Percentiles rank a stretch among this genome's conserved stretches.
phyloP scores from a whole-genome alignment of 2,113 vertebrate species.

The Eptatretus burgeri region DNA sequence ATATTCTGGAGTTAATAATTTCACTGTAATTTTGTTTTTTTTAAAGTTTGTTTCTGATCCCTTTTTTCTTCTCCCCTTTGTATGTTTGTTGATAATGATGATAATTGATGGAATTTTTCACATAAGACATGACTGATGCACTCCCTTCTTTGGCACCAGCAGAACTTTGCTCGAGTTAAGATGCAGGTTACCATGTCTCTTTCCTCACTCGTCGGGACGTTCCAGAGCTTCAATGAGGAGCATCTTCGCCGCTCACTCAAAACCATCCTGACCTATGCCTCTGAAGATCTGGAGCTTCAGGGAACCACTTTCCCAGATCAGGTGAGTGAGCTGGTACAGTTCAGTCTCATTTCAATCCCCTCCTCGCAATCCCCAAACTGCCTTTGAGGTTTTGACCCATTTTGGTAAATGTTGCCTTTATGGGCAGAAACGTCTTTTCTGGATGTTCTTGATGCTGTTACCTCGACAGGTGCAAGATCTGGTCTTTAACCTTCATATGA shows the following conservation, averaged over 20 bases:
- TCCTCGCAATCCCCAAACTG: no score
- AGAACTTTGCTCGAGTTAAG: slow-evolving; percentile 78
- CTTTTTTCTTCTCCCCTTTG: no score
- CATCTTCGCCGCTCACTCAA: slow-evolving; percentile 48
- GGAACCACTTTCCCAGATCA: slow-evolving; percentile 52
- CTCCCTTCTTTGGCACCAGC: neutral
- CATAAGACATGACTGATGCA: neutral
- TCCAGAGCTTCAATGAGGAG: slow-evolving; percentile 50
- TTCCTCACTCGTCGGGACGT: slow-evolving; percentile 47
- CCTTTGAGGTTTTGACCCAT: no score
- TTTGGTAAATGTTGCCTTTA: no score
- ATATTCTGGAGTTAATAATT: no score
- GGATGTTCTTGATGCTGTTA: no score
- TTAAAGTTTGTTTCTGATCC: no score
- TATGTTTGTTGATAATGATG: no score
- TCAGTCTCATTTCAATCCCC: no score
- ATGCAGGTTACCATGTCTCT: slow-evolving; percentile 82
- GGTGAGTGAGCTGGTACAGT: slow-evolving; percentile 14
- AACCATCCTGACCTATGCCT: slow-evolving; percentile 54
- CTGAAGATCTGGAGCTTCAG: slow-evolving; percentile 44
- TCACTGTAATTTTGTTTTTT: no score
- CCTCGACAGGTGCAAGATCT: slow-evolving; percentile 42
- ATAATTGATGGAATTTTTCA: no score
- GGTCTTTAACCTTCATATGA: slow-evolving; percentile 75
- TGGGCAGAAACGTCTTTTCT: no score